A percentile compares a stretch with the other conserved stretches of the same genome.
These are phyloP conservation scores for Andricus quercusramuli DNA, from an alignment of 2,888 invertebrate genomes.

Conservation along the genomic window DNA sequence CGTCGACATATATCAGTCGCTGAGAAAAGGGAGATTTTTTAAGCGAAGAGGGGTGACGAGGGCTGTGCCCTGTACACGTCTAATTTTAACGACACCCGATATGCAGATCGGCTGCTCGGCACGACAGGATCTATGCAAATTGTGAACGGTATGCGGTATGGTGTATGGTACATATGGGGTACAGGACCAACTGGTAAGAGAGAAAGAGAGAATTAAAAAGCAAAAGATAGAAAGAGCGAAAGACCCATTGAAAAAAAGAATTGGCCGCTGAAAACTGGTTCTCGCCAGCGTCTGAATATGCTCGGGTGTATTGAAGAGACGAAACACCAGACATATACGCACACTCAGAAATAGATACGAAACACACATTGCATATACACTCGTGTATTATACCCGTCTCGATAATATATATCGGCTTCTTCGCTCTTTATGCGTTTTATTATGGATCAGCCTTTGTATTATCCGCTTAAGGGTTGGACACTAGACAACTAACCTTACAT, in stretches of 20 bases:
- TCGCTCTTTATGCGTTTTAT: conserved; percentile 67
- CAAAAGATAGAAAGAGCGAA: conserved; percentile 43
- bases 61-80: conserved; percentile 65
- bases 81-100: conserved; percentile 78
- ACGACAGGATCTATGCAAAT: conserved; percentile 75
- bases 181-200: conserved; percentile 53
- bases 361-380: conserved; percentile 50
- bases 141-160: conserved; percentile 52
- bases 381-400: conserved; percentile 58
- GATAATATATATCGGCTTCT: conserved; percentile 72
- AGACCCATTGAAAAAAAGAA: conserved; percentile 51
- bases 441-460: conserved; percentile 60
- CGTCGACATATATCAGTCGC: conserved; percentile 52
- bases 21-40: conserved; percentile 60
- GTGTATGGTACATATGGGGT: conserved; percentile 46
- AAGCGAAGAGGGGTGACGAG: conserved; percentile 54
- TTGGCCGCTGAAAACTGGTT: conserved; percentile 64
- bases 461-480: conserved; percentile 52
- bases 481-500: conserved; percentile 41
- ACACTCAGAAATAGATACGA: conserved; percentile 51
- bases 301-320: conserved; percentile 52
- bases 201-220: conserved; percentile 46
- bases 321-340: conserved; percentile 55
- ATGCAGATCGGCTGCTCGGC: conserved; percentile 71
- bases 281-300: conserved; percentile 54